These are phyloP conservation scores for Anneissia japonica DNA, from an alignment of 35 echinoderm and acorn worm species.

Conservation along the genomic window DNA sequence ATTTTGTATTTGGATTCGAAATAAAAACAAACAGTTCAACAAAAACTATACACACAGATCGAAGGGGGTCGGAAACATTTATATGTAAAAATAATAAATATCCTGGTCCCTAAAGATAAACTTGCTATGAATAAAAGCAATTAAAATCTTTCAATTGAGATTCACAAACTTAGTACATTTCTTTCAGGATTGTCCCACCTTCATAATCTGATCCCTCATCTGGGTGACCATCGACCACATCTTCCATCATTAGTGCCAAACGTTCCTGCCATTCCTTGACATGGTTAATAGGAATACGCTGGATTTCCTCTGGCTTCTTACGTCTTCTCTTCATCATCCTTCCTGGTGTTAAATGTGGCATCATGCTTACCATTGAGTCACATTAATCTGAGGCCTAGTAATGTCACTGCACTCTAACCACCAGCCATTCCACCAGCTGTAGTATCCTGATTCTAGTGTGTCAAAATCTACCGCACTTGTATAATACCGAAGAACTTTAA, in stretches of 20 bases:
- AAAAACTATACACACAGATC: too few relatives aligned
- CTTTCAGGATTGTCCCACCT: not conserved
- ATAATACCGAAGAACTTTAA: slow-evolving; percentile 8
- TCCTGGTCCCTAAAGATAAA: too few relatives aligned
- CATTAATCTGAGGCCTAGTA: not conserved
- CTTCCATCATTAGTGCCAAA: not conserved
- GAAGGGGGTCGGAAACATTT: too few relatives aligned
- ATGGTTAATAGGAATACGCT: not conserved
- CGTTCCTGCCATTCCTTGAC: not conserved
- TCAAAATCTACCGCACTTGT: not conserved
- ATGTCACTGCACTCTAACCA: not conserved
- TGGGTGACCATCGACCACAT: not conserved
- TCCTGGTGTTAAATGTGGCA: not conserved
- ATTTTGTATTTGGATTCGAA: too few relatives aligned
- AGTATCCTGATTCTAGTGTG: not conserved
- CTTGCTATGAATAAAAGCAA: too few relatives aligned
- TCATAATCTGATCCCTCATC: not conserved
- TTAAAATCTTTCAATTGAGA: too few relatives aligned
- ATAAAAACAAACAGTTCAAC: too few relatives aligned
- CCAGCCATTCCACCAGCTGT: not conserved
- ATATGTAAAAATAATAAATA: too few relatives aligned
- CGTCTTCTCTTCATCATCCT: not conserved
- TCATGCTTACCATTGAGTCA: not conserved
- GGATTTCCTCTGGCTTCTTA: not conserved
- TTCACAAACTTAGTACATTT: too few relatives aligned